Evolutionary conservation across 2,888 invertebrate species (phyloP), one percentile per base, ranked within the genome.

Genomic region (Theodoxus fluviatilis): DNA sequence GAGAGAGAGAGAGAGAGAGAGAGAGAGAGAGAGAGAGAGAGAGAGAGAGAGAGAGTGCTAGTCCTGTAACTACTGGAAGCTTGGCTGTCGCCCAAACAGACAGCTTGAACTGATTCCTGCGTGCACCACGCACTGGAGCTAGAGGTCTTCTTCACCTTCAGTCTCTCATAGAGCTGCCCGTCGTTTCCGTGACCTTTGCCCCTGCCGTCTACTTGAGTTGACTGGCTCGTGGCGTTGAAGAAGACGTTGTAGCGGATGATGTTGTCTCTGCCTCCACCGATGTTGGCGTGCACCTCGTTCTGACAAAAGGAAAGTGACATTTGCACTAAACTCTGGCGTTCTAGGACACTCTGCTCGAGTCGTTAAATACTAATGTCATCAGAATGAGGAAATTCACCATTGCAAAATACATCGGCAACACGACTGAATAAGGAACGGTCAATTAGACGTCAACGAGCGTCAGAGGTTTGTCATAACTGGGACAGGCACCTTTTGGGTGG

Each of bases 221-320:
- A 72, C n/a, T 59, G 49, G 6, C 35, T 65, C n/a, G 69, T 71
- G 7, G 81, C 74, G 37, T 79, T 77, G 65, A 75, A 81, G 70
- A 81, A 75, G 4, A 81, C 72, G 67, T 81, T 81, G 63, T 78
- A 73, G 0, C 71, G 59, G 2, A 81, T 72, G 7, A 78, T 71
- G 63, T 80, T 80, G 70, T 81, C 78, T n/a, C 80, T 74, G 1
- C 81, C 81, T 2, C 80, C 81, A 7, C 80, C 81, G 22, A 81
- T 80, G 33, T 76, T 78, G 1, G 73, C 74, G 55, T 81, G 81
- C 0, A 80, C 73, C 18, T 76, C 73, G 49, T 81, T 81, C 80
- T 80, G 71, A 18, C 72, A 67, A 28, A 40, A 47, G 9, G 47
- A 25, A 68, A 38, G 6, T 43, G 12, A 9, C 63, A 63, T n/a